These are phyloP conservation scores for Suillia variegata DNA, from an alignment of 2,888 invertebrate species.

Conservation along the genomic window DNA sequence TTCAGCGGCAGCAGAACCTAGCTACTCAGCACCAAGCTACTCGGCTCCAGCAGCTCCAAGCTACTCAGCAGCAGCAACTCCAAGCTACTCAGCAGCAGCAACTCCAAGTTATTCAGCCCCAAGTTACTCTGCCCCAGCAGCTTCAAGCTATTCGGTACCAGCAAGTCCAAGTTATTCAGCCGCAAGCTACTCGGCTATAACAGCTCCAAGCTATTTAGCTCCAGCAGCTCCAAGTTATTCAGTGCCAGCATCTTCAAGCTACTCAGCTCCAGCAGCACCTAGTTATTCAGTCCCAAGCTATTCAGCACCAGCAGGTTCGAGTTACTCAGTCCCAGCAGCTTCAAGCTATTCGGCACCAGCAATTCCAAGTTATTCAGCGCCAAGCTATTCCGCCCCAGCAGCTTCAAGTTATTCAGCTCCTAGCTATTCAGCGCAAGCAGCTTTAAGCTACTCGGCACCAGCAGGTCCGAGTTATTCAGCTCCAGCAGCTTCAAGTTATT, in stretches of 20 bases:
- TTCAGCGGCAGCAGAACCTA: conserved; percentile 15
- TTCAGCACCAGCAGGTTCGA: conserved; percentile 12
- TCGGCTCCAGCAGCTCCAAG: conserved; percentile 16
- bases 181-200: conserved; percentile 7
- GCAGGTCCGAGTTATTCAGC: conserved; percentile 17
- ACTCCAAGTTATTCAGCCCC: conserved; percentile 4
- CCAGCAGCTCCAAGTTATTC: conserved; percentile 20
- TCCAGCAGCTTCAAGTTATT: conserved; percentile 3
- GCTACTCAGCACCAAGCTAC: conserved; percentile 12
- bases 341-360: conserved; percentile 7
- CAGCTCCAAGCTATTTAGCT: conserved; percentile 14
- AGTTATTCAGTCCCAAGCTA: conserved; percentile 9
- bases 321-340: conserved; percentile 12
- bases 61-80: conserved; percentile 3
- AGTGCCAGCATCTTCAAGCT: not conserved
- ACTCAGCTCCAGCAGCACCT: not conserved
- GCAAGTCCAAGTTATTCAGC: conserved; percentile 9
- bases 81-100: not conserved
- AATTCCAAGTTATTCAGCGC: conserved; percentile 16
- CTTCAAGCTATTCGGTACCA: conserved; percentile 15
- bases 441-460: conserved; percentile 14
- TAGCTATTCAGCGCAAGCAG: conserved; percentile 10
- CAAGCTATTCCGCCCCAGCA: conserved; percentile 6
- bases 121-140: conserved; percentile 9
- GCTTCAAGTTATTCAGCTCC: not conserved